Evolutionary conservation across 2,113 vertebrate species (phyloP).

Genomic region (Poeciliopsis occidentalis): DNA sequence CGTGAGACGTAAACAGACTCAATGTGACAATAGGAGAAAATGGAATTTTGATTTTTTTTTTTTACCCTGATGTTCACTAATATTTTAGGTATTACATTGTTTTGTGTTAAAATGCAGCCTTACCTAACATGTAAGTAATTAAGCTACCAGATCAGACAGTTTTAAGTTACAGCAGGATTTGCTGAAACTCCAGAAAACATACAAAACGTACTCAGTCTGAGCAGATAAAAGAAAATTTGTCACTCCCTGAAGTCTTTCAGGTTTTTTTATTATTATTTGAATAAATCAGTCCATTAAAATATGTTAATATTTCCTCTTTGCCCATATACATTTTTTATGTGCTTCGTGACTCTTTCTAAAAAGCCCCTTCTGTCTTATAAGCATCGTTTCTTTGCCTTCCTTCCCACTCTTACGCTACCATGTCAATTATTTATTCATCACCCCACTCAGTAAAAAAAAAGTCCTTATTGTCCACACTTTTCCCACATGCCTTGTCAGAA

Average conservation of each 20-base stretch:
- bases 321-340: background rate
- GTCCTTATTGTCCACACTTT: slow-evolving; percentile 65
- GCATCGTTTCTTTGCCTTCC: slow-evolving; percentile 11
- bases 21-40: background rate
- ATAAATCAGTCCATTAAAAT: background rate
- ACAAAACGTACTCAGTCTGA: background rate
- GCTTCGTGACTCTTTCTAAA: background rate
- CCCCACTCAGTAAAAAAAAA: slow-evolving; percentile 57
- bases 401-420: slow-evolving; percentile 34
- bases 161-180: background rate
- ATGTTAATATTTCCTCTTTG: background rate
- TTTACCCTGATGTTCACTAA: background rate
- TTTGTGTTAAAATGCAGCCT: background rate
- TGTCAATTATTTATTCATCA: slow-evolving; percentile 72
- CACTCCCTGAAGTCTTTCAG: background rate
- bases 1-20: background rate
- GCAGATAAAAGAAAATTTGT: background rate
- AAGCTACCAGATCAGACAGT: background rate
- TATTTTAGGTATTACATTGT: background rate
- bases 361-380: slow-evolving; percentile 16
- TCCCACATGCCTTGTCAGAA: slow-evolving; percentile 34
- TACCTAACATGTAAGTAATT: too few species aligned
- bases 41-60: background rate
- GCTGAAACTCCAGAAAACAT: background rate
- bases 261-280: background rate